Evolutionary conservation across 2,888 invertebrate genomes (phyloP).

Genomic region (Callyntrura guangdongensis): DNA sequence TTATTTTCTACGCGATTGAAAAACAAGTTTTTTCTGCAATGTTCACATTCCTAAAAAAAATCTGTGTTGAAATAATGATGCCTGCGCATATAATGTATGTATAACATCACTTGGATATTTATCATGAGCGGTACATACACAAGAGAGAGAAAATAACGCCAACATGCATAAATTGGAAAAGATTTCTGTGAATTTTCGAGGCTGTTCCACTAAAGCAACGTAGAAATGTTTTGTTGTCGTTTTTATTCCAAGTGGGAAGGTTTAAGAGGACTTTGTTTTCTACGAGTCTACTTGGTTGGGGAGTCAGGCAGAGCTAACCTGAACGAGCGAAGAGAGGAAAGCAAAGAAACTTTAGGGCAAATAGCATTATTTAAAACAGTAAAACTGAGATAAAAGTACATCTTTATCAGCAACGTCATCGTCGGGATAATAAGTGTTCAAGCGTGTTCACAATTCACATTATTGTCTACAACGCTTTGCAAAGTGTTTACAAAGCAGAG

Average conservation of each 20-base stretch:
- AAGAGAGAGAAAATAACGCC: no score
- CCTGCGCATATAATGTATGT: background rate
- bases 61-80: background rate
- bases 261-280: background rate
- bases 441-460: constrained; percentile 34
- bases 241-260: background rate
- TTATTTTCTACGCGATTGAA: background rate
- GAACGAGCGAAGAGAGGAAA: constrained; percentile 39
- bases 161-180: no score
- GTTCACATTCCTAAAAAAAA: background rate
- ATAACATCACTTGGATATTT: no score
- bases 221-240: constrained; percentile 4
- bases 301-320: background rate
- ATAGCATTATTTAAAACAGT: background rate
- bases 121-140: no score
- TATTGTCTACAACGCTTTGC: constrained; percentile 16
- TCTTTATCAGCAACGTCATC: background rate
- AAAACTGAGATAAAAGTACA: constrained; percentile 10
- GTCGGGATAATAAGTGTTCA: constrained; percentile 24
- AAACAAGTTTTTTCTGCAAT: constrained; percentile 29
- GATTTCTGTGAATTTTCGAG: no score
- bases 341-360: constrained; percentile 49
- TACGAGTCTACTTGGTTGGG: background rate
- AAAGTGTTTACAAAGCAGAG: background rate
- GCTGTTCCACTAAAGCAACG: no score